phyloP scores from a whole-genome alignment of 2,113 vertebrate genomes.

The Ophthalmolycus amberensis region DNA sequence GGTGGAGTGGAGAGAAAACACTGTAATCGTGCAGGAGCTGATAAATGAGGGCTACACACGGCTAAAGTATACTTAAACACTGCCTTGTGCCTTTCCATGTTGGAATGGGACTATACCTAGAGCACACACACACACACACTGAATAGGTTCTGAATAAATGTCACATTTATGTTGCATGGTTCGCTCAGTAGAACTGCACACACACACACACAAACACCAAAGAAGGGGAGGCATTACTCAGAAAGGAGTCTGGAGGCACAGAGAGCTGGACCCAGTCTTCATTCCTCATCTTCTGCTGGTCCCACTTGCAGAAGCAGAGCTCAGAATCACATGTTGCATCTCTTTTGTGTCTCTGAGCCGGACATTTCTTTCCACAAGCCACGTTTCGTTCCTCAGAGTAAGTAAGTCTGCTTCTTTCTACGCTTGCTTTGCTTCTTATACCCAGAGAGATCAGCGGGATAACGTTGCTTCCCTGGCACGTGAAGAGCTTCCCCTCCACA shows the following conservation, averaged over 20 bases:
- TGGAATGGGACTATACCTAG: slow-evolving; percentile 22
- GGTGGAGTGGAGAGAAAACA: slow-evolving; percentile 30
- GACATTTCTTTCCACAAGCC: slow-evolving; percentile 24
- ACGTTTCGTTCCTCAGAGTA: neutral
- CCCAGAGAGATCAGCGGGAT: slow-evolving; percentile 44
- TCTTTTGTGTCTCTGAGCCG: slow-evolving; percentile 26
- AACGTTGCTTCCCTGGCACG: slow-evolving; percentile 46
- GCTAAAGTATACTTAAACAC: slow-evolving; percentile 62
- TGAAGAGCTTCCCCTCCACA: slow-evolving; percentile 59
- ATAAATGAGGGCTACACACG: slow-evolving; percentile 65
- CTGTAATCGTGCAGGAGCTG: slow-evolving; percentile 70
- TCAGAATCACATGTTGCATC: slow-evolving; percentile 40
- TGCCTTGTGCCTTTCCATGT: slow-evolving; percentile 31
- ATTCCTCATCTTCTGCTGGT: slow-evolving; percentile 33
- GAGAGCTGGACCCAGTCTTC: slow-evolving; percentile 12
- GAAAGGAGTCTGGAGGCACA: slow-evolving; percentile 8
- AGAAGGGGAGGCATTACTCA: slow-evolving; percentile 17
- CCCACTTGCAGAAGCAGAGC: slow-evolving; percentile 39
- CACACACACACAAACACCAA: slow-evolving; percentile 2
- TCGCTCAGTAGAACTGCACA: neutral
- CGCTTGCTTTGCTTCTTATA: neutral
- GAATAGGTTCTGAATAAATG: slow-evolving; percentile 31
- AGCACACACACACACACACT: slow-evolving; percentile 16
- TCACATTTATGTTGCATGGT: slow-evolving; percentile 28
- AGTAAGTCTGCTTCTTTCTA: neutral